These are phyloP conservation scores for Sebastiscus albofasciatus DNA, from an alignment of 2,797 vertebrate species.

Conservation along the genomic window DNA sequence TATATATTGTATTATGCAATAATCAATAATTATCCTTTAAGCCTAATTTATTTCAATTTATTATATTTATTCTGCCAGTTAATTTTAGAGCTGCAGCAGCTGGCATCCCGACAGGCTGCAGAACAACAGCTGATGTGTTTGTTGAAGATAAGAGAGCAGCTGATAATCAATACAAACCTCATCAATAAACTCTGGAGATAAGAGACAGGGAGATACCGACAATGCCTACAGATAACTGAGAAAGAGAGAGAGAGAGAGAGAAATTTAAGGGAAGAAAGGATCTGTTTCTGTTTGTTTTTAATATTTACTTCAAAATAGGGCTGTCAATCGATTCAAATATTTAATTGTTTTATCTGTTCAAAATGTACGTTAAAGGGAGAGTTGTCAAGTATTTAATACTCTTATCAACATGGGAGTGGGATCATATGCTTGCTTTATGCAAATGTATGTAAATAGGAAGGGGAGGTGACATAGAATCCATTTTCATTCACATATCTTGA, in stretches of 20 bases:
- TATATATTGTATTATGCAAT: background rate
- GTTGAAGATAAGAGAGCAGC: constrained; percentile 79
- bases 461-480: too few species aligned
- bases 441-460: too few species aligned
- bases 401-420: too few species aligned
- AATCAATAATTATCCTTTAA: background rate
- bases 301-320: too few species aligned
- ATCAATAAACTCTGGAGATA: constrained; percentile 71
- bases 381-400: too few species aligned
- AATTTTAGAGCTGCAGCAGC: background rate
- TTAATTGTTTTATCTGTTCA: too few species aligned
- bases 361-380: too few species aligned
- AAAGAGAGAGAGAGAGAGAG: accelerated
- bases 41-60: background rate
- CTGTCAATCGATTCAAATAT: too few species aligned
- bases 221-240: constrained; percentile 55
- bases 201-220: constrained; percentile 27
- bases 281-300: too few species aligned
- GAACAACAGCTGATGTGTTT: constrained; percentile 63
- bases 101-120: constrained; percentile 11
- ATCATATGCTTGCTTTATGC: too few species aligned
- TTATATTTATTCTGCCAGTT: background rate
- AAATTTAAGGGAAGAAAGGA: background rate
- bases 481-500: too few species aligned
- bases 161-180: constrained; percentile 71